Evolutionary conservation across 2,888 invertebrate species (phyloP).

Genomic region (Lasiommata megera): DNA sequence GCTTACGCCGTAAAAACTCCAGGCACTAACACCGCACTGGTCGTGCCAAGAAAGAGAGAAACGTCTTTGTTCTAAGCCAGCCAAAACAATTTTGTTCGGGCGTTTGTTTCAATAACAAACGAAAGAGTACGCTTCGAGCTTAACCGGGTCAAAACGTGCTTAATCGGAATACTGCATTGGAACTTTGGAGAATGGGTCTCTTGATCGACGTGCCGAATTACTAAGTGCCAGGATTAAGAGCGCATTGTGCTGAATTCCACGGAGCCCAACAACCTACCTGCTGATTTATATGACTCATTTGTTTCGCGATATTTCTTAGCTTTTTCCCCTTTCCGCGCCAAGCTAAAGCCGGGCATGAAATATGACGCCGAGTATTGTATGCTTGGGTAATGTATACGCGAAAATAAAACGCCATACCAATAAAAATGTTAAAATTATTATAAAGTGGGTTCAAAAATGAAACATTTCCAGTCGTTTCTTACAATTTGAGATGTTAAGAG

Average conservation of each 20-base stretch:
- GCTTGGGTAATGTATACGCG: constrained; percentile 17
- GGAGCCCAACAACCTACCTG: constrained; percentile 39
- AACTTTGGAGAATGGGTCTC: constrained; percentile 47
- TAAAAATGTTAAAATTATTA: constrained; percentile 24
- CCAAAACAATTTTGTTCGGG: constrained; percentile 75
- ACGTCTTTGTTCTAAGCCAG: constrained; percentile 71
- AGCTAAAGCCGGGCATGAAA: constrained; percentile 27
- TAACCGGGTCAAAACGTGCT: constrained; percentile 56
- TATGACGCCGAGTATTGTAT: constrained; percentile 27
- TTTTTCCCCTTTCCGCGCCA: constrained; percentile 25
- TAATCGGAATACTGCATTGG: constrained; percentile 56
- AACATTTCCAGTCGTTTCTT: too few relatives aligned
- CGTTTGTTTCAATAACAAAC: constrained; percentile 68
- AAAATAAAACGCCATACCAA: constrained; percentile 23
- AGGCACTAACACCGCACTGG: constrained; percentile 47
- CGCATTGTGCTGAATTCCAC: constrained; percentile 60
- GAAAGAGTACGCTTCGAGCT: constrained; percentile 26
- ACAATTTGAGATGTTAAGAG: too few relatives aligned
- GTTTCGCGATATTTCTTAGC: constrained; percentile 33
- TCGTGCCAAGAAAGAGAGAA: constrained; percentile 52
- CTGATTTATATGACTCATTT: constrained; percentile 36
- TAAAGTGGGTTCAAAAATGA: not conserved
- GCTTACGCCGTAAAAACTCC: constrained; percentile 62
- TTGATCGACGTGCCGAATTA: constrained; percentile 59
- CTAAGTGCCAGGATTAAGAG: constrained; percentile 59